Evolutionary conservation across 1,140 invertebrate genomes (phyloP).

Genomic region (Leptestheria dahalacensis): DNA sequence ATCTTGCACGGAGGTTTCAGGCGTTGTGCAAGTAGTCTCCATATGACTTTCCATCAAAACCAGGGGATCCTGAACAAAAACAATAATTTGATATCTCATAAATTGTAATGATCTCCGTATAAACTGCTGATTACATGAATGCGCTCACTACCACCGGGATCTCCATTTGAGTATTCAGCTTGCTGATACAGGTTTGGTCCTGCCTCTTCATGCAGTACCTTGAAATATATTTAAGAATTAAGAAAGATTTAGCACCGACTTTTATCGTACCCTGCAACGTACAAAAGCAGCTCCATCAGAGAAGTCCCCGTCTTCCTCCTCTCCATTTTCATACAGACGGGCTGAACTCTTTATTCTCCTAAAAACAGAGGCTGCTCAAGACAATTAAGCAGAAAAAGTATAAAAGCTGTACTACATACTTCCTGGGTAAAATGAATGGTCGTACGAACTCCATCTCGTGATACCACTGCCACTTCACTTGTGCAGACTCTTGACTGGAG

Average conservation of each 20-base stretch:
- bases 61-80: background rate
- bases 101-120: background rate
- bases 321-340: background rate
- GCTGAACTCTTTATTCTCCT: background rate
- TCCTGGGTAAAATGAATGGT: background rate
- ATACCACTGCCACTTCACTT: background rate
- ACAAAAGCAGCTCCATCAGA: background rate
- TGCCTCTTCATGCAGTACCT: background rate
- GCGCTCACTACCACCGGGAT: too few relatives aligned
- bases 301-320: background rate
- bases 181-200: background rate
- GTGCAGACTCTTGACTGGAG: background rate
- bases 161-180: background rate
- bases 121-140: too few relatives aligned
- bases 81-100: background rate
- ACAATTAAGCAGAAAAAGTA: too few relatives aligned
- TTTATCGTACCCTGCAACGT: background rate
- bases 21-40: background rate
- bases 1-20: background rate
- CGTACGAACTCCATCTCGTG: background rate
- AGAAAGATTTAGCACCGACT: background rate
- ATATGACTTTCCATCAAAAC: background rate
- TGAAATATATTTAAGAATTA: background rate
- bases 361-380: too few relatives aligned
- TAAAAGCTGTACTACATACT: background rate